Evolutionary conservation across 2,113 vertebrate genomes (phyloP).

Genomic region (Tragelaphus scriptus): DNA sequence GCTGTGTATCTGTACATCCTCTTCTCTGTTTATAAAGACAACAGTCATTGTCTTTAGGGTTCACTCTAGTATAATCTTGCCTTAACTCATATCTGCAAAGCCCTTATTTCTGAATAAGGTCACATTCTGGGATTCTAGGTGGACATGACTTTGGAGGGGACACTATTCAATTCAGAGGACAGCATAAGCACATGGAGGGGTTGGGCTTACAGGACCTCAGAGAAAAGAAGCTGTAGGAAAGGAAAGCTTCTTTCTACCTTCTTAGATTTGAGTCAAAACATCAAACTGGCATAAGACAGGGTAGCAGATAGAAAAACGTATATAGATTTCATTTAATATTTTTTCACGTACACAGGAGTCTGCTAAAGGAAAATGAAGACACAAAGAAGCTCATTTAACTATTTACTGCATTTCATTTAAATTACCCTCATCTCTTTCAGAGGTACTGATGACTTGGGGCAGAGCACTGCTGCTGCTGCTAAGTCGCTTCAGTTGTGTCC

Average conservation of each 20-base stretch:
- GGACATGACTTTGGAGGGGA: neutral
- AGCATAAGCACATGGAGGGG: neutral
- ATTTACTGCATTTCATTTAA: neutral
- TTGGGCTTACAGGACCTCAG: neutral
- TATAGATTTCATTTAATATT: neutral
- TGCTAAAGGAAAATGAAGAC: neutral
- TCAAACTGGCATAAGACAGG: neutral
- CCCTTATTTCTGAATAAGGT: neutral
- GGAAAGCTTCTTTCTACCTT: neutral
- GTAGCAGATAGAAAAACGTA: neutral
- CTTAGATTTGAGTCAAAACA: neutral
- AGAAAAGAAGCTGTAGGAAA: neutral
- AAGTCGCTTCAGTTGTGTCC: too few species aligned
- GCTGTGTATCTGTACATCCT: neutral
- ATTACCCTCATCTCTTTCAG: neutral
- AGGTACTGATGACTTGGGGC: neutral
- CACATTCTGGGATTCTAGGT: neutral
- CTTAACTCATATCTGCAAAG: neutral
- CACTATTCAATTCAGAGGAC: neutral
- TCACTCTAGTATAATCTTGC: neutral
- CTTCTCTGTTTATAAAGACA: neutral
- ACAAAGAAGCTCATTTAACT: neutral
- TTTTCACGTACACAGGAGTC: neutral
- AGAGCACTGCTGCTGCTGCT: too few species aligned
- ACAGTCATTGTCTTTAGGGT: neutral